Base-by-base conservation (phyloP, 2,797 vertebrate species). In the Antennarius maculatus region DNA sequence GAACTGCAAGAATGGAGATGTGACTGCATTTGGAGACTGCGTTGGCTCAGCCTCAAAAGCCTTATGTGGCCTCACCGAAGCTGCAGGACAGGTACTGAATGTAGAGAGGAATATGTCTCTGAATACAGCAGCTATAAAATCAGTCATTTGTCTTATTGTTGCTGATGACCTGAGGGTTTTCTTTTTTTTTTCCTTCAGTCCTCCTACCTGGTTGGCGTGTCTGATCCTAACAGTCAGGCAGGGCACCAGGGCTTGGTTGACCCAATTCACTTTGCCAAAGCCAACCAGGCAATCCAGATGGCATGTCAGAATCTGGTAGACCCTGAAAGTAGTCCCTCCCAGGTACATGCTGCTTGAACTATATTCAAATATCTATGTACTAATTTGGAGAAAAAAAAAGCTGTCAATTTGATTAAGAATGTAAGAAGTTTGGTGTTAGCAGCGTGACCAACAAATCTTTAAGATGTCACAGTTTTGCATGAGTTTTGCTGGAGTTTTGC, bases 221-320 rank as follows among this genome's bases (percentile, higher is more conserved):
- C 98, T 0, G 97, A 99, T 77, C 97, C 97, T 5, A 98, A 97
- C 91, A 99, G 97, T 81, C 97, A 99, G 80, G 97, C 97, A 0
- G 97, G 98, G 8, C 97, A 98, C 77, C 97, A 98, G 86, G 97
- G 97, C 3, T 89, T 99, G 5, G 97, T 99, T 56, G 97, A 99
- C 80, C 97, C 97, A 4, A 98, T 99, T 84, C 98, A 99, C 52
- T 99, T 99, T 86, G 97, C 97, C 56, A 94, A 96, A 87, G 97
- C 98, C 71, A 99, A 99, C 87, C 97, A 99, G 80, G 97, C 98
- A 0, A 99, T 99, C 87, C 98, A 99, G 89, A 99, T 98, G 97
- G 98, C 98, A 0, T 99, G 98, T 81, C 96, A 99, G 92, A 99
- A 98, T 64, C 89, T 99, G 46, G 97, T 99, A 12, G 98, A 99